Base-by-base conservation (phyloP, 2,797 vertebrate species). In the Podargus strigoides region DNA sequence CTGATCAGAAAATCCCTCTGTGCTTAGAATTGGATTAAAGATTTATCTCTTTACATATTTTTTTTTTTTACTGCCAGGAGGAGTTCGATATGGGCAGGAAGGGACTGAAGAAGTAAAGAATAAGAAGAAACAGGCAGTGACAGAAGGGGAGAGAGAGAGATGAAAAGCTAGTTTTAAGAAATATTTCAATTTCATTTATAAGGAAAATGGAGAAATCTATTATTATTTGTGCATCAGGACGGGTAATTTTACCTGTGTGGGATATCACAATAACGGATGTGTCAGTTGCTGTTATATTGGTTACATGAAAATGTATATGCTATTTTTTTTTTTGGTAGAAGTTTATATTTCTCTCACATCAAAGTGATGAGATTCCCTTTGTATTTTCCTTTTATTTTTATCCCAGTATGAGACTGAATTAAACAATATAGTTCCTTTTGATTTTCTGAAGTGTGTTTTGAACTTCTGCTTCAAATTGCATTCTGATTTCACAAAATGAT, bases 371-470 rank as follows among this genome's bases (percentile, higher is more conserved):
- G 14, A 87, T 93, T 92, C 60, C 15, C 60, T 94, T 95, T 94
- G 70, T 79, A 89, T 93, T 95, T 91, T 66, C 17, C 28, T 85
- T 91, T 85, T 81, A 66, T 86, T 95, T 95, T 95, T 87, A 82
- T 62, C 32, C 49, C 47, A 73, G 52, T 69, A 77, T 92, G 26
- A 95, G 21, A 59, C 30, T 76, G 32, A 36, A 67, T 93, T 93
- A 79, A 79, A 66, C 42, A 78, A 46, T 22, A 24, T 50, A 47
- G 39, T 62, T 89, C 10, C 16, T 85, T 93, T 89, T 89, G 77
- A 88, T 94, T 84, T 96, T 84, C 41, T 93, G 59, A 90, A 79
- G 47, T 63, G 19, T 44, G 42, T 76, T 90, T 93, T 94, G 37
- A 94, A 60, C 14, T 85, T 80, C 37, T 62, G 14, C 32, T 91